Evolutionary conservation across 2,797 vertebrate genomes (phyloP).

Genomic region (Tangara arthus): DNA sequence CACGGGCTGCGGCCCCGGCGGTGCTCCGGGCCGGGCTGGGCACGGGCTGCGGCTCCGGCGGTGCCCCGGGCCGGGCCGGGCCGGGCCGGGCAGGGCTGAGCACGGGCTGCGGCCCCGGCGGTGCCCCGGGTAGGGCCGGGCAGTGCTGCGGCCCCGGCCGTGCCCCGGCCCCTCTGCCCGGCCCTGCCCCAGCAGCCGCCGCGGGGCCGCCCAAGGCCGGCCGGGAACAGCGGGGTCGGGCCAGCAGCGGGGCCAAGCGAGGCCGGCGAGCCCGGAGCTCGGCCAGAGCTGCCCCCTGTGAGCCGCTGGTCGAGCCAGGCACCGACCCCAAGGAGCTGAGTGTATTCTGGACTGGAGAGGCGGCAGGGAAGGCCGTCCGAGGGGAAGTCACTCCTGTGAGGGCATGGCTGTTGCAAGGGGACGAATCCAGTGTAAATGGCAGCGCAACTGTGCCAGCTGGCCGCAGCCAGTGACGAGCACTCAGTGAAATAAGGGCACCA

Average conservation of each 20-base stretch:
- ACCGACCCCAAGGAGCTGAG: accelerated
- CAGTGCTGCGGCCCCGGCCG: accelerated
- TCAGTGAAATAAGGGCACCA: neutral
- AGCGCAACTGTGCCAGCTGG: neutral
- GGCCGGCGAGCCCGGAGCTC: neutral
- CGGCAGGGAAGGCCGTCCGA: accelerated
- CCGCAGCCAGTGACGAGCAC: accelerated
- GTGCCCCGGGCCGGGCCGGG: neutral
- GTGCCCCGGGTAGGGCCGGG: neutral
- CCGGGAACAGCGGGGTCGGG: neutral
- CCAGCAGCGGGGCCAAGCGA: accelerated
- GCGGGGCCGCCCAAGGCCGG: too few relatives aligned
- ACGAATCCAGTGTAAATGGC: neutral
- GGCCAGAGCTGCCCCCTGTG: neutral
- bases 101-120: neutral
- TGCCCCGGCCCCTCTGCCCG: neutral
- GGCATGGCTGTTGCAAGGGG: neutral
- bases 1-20: too few relatives aligned
- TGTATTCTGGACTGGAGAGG: accelerated
- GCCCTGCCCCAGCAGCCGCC: neutral
- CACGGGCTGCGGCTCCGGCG: too few relatives aligned
- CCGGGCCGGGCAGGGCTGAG: neutral
- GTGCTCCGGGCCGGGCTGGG: neutral
- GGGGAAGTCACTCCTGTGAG: neutral
- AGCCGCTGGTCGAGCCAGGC: neutral